A percentile compares a stretch with the other conserved stretches of the same genome.
Conservation (phyloP, 2,113 vertebrate genomes). For the Datnioides undecimradiatus region DNA sequence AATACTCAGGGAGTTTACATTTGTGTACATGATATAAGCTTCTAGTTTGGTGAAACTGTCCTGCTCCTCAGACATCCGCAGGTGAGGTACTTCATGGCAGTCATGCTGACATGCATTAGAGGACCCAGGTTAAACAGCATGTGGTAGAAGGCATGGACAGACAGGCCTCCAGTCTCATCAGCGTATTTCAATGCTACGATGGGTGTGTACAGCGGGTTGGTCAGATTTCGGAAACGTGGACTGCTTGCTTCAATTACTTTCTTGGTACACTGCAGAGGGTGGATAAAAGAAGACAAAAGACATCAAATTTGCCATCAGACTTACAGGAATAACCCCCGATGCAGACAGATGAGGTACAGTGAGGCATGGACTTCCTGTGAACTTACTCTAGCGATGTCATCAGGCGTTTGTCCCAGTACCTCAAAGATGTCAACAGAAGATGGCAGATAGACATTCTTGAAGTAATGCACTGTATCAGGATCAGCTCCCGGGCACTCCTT, state of each 20-base stretch:
- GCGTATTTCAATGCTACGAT: slow-evolving; percentile 89
- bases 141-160: slow-evolving; percentile 89
- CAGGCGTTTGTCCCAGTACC: slow-evolving; percentile 82
- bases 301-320: not conserved
- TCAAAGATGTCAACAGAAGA: slow-evolving; percentile 84
- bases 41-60: slow-evolving; percentile 72
- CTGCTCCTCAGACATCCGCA: slow-evolving; percentile 85
- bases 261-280: slow-evolving; percentile 83
- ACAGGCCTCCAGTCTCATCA: slow-evolving; percentile 88
- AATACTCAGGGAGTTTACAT: not conserved
- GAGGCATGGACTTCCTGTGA: not conserved
- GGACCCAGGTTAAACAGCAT: slow-evolving; percentile 89
- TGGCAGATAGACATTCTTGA: slow-evolving; percentile 84
- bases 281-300: too few species aligned
- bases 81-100: slow-evolving; percentile 85
- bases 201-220: slow-evolving; percentile 86
- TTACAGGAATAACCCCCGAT: not conserved
- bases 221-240: slow-evolving; percentile 89
- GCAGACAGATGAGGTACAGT: not conserved
- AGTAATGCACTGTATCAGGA: slow-evolving; percentile 80
- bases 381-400: slow-evolving; percentile 81
- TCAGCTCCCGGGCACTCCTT: slow-evolving; percentile 79
- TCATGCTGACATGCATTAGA: slow-evolving; percentile 86
- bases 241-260: slow-evolving; percentile 87
- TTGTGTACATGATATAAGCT: not conserved